A percentile compares a stretch with the other conserved stretches of the same genome.
Evolutionary conservation across 2,113 vertebrate species (phyloP).

Genomic region (Polyodon spathula): DNA sequence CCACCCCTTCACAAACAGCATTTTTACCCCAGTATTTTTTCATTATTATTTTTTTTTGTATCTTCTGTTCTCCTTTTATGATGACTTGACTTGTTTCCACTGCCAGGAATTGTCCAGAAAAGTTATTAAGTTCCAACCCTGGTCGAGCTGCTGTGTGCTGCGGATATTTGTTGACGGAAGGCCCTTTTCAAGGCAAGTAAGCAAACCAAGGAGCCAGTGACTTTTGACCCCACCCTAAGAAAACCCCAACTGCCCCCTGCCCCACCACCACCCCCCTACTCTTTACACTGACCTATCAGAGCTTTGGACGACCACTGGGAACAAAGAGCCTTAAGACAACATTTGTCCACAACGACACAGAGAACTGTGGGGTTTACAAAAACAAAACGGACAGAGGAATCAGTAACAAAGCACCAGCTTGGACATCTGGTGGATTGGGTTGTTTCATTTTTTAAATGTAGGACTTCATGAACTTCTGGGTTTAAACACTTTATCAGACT

Average conservation of each 20-base stretch:
- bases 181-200: slow-evolving; percentile 41
- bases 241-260: slow-evolving; percentile 24
- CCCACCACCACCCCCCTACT: slow-evolving; percentile 15
- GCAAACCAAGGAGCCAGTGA: slow-evolving; percentile 44
- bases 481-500: slow-evolving; percentile 45
- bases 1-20: slow-evolving; percentile 40
- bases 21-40: slow-evolving; percentile 33
- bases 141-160: slow-evolving; percentile 54
- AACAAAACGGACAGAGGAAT: slow-evolving; percentile 26
- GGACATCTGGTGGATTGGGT: slow-evolving; percentile 48
- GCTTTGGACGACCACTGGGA: slow-evolving; percentile 23
- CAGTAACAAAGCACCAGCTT: slow-evolving; percentile 31
- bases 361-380: slow-evolving; percentile 10
- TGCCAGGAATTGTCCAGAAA: slow-evolving; percentile 97
- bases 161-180: slow-evolving; percentile 73
- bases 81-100: slow-evolving; percentile 84
- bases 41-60: slow-evolving; percentile 37
- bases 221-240: slow-evolving; percentile 33
- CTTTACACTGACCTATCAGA: slow-evolving; percentile 15
- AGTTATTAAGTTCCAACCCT: slow-evolving; percentile 72
- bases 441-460: slow-evolving; percentile 48
- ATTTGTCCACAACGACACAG: slow-evolving; percentile 35
- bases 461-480: slow-evolving; percentile 44
- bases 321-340: slow-evolving; percentile 56
- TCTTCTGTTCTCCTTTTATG: slow-evolving; percentile 39